Base-by-base conservation (phyloP, 2,113 vertebrate species). In the Paraplagusia blochii region DNA sequence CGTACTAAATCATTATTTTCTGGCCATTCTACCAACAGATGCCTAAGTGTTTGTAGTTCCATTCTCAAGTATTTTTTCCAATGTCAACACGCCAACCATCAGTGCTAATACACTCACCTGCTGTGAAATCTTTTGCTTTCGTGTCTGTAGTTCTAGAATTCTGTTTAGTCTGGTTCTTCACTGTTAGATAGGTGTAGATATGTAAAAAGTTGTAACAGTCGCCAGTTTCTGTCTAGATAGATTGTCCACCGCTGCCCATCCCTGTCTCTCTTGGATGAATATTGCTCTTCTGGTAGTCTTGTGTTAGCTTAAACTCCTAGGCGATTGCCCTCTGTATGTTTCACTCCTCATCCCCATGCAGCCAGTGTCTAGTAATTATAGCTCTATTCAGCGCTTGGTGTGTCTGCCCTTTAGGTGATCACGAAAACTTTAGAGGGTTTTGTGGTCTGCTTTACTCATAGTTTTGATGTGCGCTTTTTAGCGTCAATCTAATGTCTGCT, bases 271-370 rank as follows among this genome's bases (percentile, higher is more conserved):
- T 78, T 62, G 58, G 50, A 71, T 84, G 74, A 61, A 58, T 74
- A 29, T 67, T 33, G 69, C 69, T 79, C 48, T 80, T 79, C 69
- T 66, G 17, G 81, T 77, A n/a, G 81, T 85, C 79, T 75, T 79
- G 80, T 85, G 74, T 82, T 86, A 77, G 82, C 74, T 63, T 83
- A 71, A 74, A 73, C 22, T 81, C 64, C 70, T 34, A 51, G 58
- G 60, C 43, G 40, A 52, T 36, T 19, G 53, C 50, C 40, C 5
- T 40, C 67, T 12, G 50, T 56, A 64, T 48, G 45, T 59, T 54
- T 36, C 45, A 53, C 56, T 10, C 53, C 46, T 53, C 0, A 9
- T 61, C 74, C 63, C 57, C 56, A 43, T 53, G 58, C 53, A 12
- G 44, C 69, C 53, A 22, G 56, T 59, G 72, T 84, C 49, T 70